Base-by-base conservation (phyloP, 2,888 invertebrate species). In the Phaonia tiefii region DNA sequence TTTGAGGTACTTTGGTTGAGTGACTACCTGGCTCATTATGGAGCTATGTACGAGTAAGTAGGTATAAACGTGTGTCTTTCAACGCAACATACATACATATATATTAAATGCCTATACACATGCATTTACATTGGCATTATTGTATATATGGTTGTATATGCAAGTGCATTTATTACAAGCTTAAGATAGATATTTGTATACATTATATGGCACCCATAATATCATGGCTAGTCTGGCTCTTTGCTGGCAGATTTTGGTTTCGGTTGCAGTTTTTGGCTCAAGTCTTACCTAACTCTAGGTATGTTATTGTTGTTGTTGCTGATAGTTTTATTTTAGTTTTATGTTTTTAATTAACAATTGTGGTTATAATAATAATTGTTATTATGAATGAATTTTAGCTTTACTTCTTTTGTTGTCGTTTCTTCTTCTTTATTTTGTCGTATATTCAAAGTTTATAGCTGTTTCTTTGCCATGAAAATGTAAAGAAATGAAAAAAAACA, bases 361-460 rank as follows among this genome's bases (percentile, higher is more conserved):
- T 13, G 54, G 54, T 25, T 22, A 42, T 42, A 63, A 63, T 63
- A 42, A 42, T 42, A 63, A 63, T 63, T 42, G 42, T 63, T 63
- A 63, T 63, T 42, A 63, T 63, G 63, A 63, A 63, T 51, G 20
- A 65, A 39, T 49, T 46, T 17, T 11, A 37, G 11, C 11, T 74
- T 56, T 79, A 31, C 39, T 15, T 46, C 56, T 37, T 73, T 54
- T 54, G 1, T 63, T 73, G 66, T 31, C 54, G 67, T 39, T 56
- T 70, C 22, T 63, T 25, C 3, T 63, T 49, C 15, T 46, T 46
- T 46, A 5, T 46, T 46, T 46, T 46, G n/a, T 46, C 5, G 44
- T 44, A 44, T 44, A 17, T 46, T 8, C 46, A 46, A 46, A 46
- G 46, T 46, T 46, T 46, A 15, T 46, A 15, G 4, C 17, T 46